Evolutionary conservation across 2,113 vertebrate species (phyloP).

Genomic region (Origma solitaria): DNA sequence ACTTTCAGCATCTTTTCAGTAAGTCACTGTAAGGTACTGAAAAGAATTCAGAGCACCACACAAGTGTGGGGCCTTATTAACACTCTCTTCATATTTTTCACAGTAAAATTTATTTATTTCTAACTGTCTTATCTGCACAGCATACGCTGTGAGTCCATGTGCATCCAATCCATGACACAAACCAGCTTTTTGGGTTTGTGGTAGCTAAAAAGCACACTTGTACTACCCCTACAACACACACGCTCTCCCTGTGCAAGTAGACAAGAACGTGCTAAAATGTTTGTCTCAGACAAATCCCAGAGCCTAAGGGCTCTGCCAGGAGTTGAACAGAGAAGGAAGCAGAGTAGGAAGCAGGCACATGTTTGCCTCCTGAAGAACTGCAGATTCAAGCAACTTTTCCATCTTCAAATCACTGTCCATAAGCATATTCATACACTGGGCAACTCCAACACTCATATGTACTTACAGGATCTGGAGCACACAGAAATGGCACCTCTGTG

Average conservation of each 20-base stretch:
- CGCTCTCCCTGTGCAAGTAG: not conserved
- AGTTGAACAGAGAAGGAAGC: not conserved
- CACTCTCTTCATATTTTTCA: not conserved
- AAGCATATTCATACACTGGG: not conserved
- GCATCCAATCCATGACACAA: not conserved
- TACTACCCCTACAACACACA: not conserved
- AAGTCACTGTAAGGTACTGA: not conserved
- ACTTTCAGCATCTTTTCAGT: not conserved
- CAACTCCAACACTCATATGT: not conserved
- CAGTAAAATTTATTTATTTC: not conserved
- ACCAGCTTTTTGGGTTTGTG: not conserved
- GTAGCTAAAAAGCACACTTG: not conserved
- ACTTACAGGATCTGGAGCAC: not conserved
- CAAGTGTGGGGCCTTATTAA: not conserved
- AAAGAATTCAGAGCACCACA: not conserved
- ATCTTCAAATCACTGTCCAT: not conserved
- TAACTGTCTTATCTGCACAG: not conserved
- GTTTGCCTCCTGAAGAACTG: not conserved
- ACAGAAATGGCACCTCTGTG: not conserved
- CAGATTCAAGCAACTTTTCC: not conserved
- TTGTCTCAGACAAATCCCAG: not conserved
- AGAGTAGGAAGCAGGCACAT: rapidly evolving
- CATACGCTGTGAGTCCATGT: not conserved
- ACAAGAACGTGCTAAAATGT: not conserved
- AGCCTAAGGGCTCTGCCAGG: not conserved